These are phyloP conservation scores for Myripristis jacobus DNA, from an alignment of 2,797 vertebrate species.

Conservation along the genomic window DNA sequence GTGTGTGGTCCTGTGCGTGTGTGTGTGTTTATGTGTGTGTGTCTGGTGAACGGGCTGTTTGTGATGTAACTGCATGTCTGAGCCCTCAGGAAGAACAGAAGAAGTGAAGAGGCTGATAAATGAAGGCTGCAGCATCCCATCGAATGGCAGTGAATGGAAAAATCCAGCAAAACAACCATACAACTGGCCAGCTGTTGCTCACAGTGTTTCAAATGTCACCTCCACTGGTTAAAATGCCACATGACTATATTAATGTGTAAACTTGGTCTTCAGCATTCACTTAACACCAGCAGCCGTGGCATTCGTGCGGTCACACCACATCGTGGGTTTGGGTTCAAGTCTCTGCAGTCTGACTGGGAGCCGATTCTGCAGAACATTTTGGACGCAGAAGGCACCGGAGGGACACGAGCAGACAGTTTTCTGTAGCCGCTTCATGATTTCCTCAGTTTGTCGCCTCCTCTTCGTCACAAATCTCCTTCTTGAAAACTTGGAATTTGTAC, in stretches of 20 bases:
- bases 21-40: no score
- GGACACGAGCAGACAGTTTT: not conserved
- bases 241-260: not conserved
- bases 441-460: not conserved
- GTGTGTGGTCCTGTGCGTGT: no score
- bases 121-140: not conserved
- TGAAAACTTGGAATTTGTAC: conserved; percentile 85
- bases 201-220: conserved; percentile 14
- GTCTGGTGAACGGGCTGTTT: not conserved
- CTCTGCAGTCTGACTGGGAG: not conserved
- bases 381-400: not conserved
- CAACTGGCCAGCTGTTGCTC: not conserved
- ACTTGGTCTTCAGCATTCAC: not conserved
- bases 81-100: not conserved
- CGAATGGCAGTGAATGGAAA: conserved; percentile 2
- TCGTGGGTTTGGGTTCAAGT: not conserved
- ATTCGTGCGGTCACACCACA: not conserved
- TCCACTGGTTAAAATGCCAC: not conserved
- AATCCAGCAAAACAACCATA: not conserved
- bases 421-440: not conserved
- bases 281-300: not conserved
- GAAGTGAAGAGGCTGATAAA: no score
- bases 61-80: not conserved
- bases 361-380: not conserved
- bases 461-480: conserved; percentile 56